These are phyloP conservation scores for Trachops cirrhosus DNA, from an alignment of 2,797 vertebrate genomes.

Conservation along the genomic window DNA sequence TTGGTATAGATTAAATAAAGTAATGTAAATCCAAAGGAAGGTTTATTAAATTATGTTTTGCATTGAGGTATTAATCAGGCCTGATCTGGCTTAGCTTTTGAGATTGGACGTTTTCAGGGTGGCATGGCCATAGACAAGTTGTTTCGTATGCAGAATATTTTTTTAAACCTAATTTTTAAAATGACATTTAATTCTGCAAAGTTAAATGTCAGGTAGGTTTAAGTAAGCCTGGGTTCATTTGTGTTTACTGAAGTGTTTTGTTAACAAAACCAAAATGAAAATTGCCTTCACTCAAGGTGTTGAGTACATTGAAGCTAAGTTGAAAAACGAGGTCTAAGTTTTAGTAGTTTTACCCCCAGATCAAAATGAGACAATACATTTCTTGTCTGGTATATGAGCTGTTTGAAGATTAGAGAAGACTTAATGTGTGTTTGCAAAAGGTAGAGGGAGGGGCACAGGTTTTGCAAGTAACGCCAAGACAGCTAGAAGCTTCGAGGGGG, in stretches of 20 bases:
- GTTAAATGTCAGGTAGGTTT: not conserved
- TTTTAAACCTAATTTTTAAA: not conserved
- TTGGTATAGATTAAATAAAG: not conserved
- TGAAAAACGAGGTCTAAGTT: not conserved
- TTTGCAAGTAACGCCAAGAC: not conserved
- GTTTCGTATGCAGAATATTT: not conserved
- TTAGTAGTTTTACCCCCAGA: not conserved
- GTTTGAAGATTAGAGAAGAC: not conserved
- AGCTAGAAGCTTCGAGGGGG: not conserved
- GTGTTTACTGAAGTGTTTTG: not conserved
- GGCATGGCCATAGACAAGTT: not conserved
- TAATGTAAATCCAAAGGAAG: not conserved
- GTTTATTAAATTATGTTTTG: not conserved
- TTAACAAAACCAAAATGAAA: not conserved
- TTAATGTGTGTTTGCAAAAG: not conserved
- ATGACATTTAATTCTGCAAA: not conserved
- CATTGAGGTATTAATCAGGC: not conserved
- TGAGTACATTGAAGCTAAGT: not conserved
- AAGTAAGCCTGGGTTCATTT: not conserved
- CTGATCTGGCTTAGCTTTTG: not conserved
- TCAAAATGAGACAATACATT: not conserved
- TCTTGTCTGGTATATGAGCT: not conserved
- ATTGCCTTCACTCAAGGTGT: not conserved
- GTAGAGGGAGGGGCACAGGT: not conserved
- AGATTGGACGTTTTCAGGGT: not conserved